Percentiles rank a stretch among this genome's conserved stretches.
Conservation (phyloP, 2,888 invertebrate genomes). For the Polydrusus tereticollis region DNA sequence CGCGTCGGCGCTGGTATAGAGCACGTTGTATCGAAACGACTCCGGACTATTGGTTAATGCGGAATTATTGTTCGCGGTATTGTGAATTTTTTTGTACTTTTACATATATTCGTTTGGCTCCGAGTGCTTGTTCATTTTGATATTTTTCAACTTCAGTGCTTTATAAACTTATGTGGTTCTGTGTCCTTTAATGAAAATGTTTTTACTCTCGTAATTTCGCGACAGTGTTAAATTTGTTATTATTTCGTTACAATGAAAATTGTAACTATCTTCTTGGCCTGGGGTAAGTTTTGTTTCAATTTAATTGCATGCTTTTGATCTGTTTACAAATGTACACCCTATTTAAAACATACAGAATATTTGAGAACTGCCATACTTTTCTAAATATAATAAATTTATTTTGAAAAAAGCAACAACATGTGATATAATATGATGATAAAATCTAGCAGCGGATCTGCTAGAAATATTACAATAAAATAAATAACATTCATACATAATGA, state of each 20-base stretch:
- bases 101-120: neutral
- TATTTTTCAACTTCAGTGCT: neutral
- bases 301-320: neutral
- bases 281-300: conserved; percentile 20
- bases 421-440: too few relatives aligned
- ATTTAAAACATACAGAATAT: too few relatives aligned
- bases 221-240: too few relatives aligned
- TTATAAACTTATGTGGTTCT: neutral
- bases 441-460: too few relatives aligned
- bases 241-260: conserved; percentile 7
- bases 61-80: neutral
- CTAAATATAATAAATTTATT: too few relatives aligned
- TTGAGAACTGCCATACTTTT: too few relatives aligned
- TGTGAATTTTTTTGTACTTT: neutral
- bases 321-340: neutral
- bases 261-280: conserved; percentile 7
- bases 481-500: too few relatives aligned
- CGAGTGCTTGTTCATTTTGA: neutral
- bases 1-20: conserved; percentile 21
- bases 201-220: neutral
- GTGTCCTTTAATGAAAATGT: neutral
- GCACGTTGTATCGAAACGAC: conserved; percentile 4
- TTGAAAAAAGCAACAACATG: too few relatives aligned
- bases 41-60: neutral
- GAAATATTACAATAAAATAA: too few relatives aligned